Conservation (phyloP, 2,797 vertebrate genomes). For the Merluccius polli region DNA sequence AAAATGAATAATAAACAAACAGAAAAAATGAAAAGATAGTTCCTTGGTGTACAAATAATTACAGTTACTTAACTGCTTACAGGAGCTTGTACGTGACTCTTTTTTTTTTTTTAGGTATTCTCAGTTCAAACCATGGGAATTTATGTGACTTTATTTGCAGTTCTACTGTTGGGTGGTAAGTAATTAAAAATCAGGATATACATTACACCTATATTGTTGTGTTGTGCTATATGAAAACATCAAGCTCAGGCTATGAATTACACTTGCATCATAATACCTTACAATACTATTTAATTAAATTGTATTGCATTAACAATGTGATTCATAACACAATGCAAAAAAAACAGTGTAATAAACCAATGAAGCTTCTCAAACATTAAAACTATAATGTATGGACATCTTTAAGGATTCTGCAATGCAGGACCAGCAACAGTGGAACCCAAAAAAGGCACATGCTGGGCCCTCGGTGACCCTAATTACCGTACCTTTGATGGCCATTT, state of each 20-base stretch:
- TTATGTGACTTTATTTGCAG: slow-evolving; percentile 23
- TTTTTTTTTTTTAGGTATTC: slow-evolving; percentile 13
- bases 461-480: slow-evolving; percentile 72
- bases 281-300: neutral
- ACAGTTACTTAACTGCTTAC: neutral
- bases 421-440: slow-evolving; percentile 15
- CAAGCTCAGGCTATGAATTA: neutral
- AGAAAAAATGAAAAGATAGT: too few relatives aligned
- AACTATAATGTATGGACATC: neutral
- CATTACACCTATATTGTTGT: neutral
- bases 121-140: slow-evolving; percentile 28
- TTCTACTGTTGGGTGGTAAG: slow-evolving; percentile 42
- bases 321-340: neutral
- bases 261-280: neutral
- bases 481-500: slow-evolving; percentile 70
- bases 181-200: neutral
- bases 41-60: too few relatives aligned
- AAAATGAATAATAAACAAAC: neutral
- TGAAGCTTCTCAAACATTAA: neutral
- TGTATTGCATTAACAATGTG: neutral
- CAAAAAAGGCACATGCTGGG: slow-evolving; percentile 61
- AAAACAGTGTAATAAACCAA: neutral
- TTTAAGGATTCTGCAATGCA: slow-evolving; percentile 30
- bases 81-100: neutral
- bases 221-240: neutral